These are phyloP conservation scores for Mormyrops boulengeri DNA, from an alignment of 2,797 vertebrate genomes.

Conservation along the genomic window DNA sequence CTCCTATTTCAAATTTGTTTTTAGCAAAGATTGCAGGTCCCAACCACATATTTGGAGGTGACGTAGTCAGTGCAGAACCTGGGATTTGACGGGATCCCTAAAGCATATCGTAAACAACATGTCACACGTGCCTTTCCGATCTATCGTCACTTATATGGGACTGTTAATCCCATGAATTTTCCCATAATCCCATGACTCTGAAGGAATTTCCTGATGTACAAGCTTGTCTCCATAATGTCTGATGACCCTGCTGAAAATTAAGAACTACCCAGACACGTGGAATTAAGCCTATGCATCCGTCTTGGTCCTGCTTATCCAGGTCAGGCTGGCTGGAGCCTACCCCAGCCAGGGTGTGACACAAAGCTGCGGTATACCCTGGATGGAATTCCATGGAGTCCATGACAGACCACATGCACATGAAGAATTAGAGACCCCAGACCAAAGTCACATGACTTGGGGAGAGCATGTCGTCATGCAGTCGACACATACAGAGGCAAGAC, in stretches of 20 bases:
- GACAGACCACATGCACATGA: neutral
- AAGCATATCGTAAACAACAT: neutral
- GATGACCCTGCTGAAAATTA: neutral
- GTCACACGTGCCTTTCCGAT: neutral
- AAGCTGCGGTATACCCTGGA: neutral
- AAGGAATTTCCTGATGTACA: neutral
- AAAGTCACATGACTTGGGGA: neutral
- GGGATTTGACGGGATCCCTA: neutral
- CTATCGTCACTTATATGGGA: neutral
- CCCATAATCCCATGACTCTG: neutral
- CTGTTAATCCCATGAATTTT: conserved; percentile 14
- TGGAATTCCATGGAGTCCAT: neutral
- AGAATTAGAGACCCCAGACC: neutral
- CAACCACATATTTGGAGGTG: neutral
- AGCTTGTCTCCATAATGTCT: neutral
- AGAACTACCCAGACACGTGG: neutral
- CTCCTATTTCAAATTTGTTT: neutral
- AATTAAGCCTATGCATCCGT: neutral
- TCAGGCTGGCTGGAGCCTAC: neutral
- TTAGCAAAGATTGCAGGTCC: neutral
- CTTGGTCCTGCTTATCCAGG: neutral
- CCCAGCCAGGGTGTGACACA: neutral
- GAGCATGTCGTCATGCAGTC: neutral
- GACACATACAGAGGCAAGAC: neutral
- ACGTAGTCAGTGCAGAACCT: neutral